These are phyloP conservation scores for Drosophila paulistorum DNA, from an alignment of 1,140 invertebrate genomes.

Conservation along the genomic window DNA sequence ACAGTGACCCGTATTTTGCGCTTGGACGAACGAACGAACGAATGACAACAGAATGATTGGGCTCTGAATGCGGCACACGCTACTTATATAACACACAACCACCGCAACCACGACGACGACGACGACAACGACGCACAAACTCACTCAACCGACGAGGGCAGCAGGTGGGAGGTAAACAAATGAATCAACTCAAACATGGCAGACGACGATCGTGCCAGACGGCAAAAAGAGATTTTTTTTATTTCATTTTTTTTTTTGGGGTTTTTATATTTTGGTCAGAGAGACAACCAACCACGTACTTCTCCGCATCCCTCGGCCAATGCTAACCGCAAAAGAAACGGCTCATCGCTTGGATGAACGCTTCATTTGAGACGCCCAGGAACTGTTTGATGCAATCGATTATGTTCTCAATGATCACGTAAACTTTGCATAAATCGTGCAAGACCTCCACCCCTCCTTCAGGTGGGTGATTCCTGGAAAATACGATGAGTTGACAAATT, in stretches of 20 bases:
- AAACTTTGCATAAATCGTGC: conserved; percentile 59
- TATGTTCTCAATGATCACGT: conserved; percentile 57
- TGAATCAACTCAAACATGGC: conserved; percentile 67
- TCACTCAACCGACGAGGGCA: conserved; percentile 64
- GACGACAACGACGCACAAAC: conserved; percentile 45
- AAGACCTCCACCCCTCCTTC: background rate
- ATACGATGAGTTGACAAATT: conserved; percentile 38
- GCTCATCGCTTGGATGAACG: conserved; percentile 31
- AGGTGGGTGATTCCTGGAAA: conserved; percentile 48
- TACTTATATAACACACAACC: conserved; percentile 73
- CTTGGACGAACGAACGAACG: conserved; percentile 49
- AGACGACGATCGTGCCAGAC: conserved; percentile 56
- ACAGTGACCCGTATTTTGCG: conserved; percentile 73
- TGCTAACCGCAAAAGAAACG: conserved; percentile 31
- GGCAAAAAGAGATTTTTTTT: conserved; percentile 24
- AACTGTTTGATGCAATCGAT: conserved; percentile 66
- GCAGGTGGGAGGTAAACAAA: conserved; percentile 58
- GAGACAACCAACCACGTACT: background rate
- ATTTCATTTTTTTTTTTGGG: conserved; percentile 3
- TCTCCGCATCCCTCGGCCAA: background rate
- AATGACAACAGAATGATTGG: conserved; percentile 65
- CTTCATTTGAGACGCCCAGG: conserved; percentile 55
- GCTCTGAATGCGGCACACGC: conserved; percentile 62
- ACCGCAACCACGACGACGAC: conserved; percentile 20
- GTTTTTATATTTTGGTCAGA: conserved; percentile 4